These are phyloP conservation scores for Hoplodrina ambigua DNA, from an alignment of 2,888 invertebrate genomes.

Conservation along the genomic window DNA sequence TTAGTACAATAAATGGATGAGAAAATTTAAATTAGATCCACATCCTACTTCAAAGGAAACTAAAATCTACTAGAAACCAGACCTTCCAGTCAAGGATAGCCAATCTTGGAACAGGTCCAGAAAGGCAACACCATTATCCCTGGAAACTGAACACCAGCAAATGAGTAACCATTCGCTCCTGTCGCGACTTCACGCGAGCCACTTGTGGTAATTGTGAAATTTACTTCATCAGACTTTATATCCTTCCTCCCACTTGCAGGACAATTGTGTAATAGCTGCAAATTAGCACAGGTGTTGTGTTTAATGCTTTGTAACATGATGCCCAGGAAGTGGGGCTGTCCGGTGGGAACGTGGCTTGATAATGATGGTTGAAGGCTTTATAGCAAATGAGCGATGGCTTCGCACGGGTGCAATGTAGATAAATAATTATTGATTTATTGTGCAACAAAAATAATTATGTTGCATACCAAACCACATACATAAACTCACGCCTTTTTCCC, in stretches of 20 bases:
- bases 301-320: constrained; percentile 60
- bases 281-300: constrained; percentile 65
- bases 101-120: background rate
- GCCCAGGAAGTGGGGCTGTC: constrained; percentile 34
- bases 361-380: background rate
- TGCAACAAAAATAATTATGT: too few species aligned
- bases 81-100: background rate
- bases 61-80: background rate
- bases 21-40: background rate
- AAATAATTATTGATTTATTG: too few species aligned
- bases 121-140: constrained; percentile 25
- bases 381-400: too few species aligned
- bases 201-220: constrained; percentile 74
- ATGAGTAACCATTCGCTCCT: constrained; percentile 35
- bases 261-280: constrained; percentile 53
- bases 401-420: too few species aligned
- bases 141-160: constrained; percentile 48
- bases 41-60: background rate
- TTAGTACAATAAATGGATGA: too few species aligned
- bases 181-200: constrained; percentile 57
- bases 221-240: constrained; percentile 84
- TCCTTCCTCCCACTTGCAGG: constrained; percentile 79
- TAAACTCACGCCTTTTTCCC: too few species aligned
- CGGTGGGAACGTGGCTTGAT: constrained; percentile 5
- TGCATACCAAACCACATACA: too few species aligned